Evolutionary conservation across 2,113 vertebrate species (phyloP).

Genomic region (Cyprinodon tularosa): DNA sequence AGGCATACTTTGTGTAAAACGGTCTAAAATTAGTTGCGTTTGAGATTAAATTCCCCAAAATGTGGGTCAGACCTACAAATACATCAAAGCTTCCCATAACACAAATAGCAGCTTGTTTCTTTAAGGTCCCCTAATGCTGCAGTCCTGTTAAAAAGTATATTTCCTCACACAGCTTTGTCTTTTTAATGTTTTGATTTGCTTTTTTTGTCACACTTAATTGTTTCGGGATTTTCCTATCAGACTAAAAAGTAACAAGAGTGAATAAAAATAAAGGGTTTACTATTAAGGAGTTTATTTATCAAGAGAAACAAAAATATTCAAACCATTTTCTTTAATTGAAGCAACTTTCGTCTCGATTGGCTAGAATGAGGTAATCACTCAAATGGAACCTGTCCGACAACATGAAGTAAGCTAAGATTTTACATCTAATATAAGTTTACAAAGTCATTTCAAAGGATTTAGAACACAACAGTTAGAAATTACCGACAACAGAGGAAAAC

Average conservation of each 20-base stretch:
- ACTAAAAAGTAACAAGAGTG: too few relatives aligned
- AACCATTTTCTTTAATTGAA: neutral
- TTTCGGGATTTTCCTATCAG: too few relatives aligned
- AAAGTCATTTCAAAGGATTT: too few relatives aligned
- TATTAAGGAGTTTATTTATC: neutral
- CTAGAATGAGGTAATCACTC: too few relatives aligned
- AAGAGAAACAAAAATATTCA: neutral
- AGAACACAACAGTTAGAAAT: too few relatives aligned
- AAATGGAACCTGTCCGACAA: too few relatives aligned
- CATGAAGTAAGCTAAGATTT: too few relatives aligned
- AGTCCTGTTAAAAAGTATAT: neutral
- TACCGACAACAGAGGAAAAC: too few relatives aligned
- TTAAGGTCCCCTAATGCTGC: constrained; percentile 18
- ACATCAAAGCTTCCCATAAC: constrained; percentile 29
- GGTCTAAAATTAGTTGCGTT: constrained; percentile 35
- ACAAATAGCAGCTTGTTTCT: constrained; percentile 36
- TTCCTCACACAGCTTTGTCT: neutral
- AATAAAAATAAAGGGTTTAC: neutral
- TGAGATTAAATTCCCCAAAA: constrained; percentile 13
- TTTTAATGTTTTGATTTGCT: too few relatives aligned
- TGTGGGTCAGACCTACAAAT: constrained; percentile 38
- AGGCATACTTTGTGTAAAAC: constrained; percentile 26
- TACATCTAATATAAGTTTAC: too few relatives aligned
- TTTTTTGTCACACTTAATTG: neutral
- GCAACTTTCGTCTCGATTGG: too few relatives aligned